Evolutionary conservation across 2,113 vertebrate species (phyloP).

Genomic region (Apteryx mantelli): DNA sequence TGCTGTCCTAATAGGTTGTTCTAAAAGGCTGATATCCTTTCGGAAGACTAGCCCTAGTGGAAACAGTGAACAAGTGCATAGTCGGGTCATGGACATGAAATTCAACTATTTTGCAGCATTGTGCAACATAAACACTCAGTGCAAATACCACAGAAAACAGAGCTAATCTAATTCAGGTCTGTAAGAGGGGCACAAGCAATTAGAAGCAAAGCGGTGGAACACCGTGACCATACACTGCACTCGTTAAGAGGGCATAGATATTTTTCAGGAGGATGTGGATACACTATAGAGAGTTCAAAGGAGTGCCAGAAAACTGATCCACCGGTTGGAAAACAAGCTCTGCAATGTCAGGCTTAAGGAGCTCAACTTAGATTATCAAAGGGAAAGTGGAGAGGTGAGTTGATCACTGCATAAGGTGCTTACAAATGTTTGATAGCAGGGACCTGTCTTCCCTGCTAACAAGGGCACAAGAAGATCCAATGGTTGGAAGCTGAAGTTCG

Average conservation of each 20-base stretch:
- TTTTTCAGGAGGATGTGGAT: background rate
- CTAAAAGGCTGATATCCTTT: background rate
- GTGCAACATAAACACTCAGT: background rate
- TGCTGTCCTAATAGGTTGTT: background rate
- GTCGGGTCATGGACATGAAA: background rate
- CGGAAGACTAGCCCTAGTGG: background rate
- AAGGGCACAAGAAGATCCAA: background rate
- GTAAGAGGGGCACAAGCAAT: background rate
- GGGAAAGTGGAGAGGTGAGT: background rate
- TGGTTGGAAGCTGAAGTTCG: background rate
- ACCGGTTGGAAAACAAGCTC: background rate
- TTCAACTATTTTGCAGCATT: background rate
- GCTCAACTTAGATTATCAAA: slow-evolving; percentile 32
- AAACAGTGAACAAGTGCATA: background rate
- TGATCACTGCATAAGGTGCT: background rate
- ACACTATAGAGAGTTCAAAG: background rate
- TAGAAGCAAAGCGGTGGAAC: background rate
- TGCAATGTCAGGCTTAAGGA: background rate
- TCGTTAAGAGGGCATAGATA: background rate
- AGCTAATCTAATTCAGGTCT: background rate
- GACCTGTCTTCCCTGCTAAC: background rate
- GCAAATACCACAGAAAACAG: background rate
- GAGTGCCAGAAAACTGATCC: background rate
- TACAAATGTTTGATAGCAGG: slow-evolving; percentile 18
- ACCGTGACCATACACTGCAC: background rate